phyloP scores from a whole-genome alignment of 2,113 vertebrate genomes.

The Scopus umbretta region DNA sequence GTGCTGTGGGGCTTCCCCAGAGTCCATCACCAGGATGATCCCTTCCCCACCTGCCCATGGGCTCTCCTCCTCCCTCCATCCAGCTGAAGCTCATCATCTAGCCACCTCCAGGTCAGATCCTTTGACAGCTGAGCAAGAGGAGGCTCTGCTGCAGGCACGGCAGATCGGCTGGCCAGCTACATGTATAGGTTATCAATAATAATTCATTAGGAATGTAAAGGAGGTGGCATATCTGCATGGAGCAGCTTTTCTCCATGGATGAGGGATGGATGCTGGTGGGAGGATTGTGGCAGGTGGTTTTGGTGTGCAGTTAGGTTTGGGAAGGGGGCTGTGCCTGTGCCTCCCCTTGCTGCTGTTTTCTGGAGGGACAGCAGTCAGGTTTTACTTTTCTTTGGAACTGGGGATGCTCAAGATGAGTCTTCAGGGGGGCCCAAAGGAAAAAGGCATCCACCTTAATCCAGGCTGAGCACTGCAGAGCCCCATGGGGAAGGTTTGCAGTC shows the following conservation, averaged over 20 bases:
- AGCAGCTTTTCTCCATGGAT: background rate
- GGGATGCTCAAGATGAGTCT: background rate
- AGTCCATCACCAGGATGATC: fast-evolving
- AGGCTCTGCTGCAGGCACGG: background rate
- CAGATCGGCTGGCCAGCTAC: background rate
- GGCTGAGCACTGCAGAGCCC: background rate
- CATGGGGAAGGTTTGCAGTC: background rate
- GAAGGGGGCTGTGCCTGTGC: background rate
- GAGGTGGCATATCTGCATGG: fast-evolving
- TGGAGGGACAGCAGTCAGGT: background rate
- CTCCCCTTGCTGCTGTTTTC: background rate
- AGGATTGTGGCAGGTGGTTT: background rate
- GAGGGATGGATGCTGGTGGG: background rate
- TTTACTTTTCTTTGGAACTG: background rate
- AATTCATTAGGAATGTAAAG: background rate
- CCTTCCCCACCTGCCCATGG: background rate
- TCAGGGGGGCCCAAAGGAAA: background rate
- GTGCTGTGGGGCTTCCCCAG: background rate
- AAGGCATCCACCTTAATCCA: background rate
- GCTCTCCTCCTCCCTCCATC: background rate
- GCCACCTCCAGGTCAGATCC: background rate
- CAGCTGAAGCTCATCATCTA: background rate
- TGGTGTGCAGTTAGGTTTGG: background rate
- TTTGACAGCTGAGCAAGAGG: background rate
- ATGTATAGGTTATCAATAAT: background rate